Evolutionary conservation across 2,888 invertebrate genomes (phyloP), one percentile per base, ranked within the genome.

Genomic region (Papilio demoleus): DNA sequence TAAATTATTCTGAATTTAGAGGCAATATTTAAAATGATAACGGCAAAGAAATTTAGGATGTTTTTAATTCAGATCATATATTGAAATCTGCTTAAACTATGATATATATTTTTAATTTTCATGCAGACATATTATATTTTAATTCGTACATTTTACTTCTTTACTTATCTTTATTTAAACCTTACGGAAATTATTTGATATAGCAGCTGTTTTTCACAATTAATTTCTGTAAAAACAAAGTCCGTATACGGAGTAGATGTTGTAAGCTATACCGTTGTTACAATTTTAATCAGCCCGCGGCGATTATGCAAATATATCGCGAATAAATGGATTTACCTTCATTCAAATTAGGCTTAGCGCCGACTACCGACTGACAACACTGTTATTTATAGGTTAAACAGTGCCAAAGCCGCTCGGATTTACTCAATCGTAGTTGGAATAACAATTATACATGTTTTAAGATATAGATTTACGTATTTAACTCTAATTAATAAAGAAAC

Each of bases 251-350:
- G 17, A 45, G 58, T 70, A 62, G 64, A 70, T 73, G 65, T 67
- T 73, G 71, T 78, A 71, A 76, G 74, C 73, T 74, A 77, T 80
- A 78, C 76, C 71, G 72, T 76, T 76, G 76, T 72, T 86, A 81
- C 85, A 86, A 86, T 85, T 85, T 87, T 85, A 86, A 88, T 87
- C 84, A 85, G 83, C 86, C 79, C 77, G 74, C 76, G 80, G 87
- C 85, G 88, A 84, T 88, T 88, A 89, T 89, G 88, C 75, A 84
- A 87, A 88, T 88, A 79, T 73, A 74, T 76, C 71, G 81, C 76
- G 81, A 86, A 85, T 84, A 81, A 84, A 83, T 79, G 81, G 84
- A 84, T 85, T 86, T 82, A 80, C 80, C 80, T 81, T 80, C 82
- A 83, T 86, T 84, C 80, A 84, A 86, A 85, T 86, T 82, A 83